Evolutionary conservation across 2,888 invertebrate genomes (phyloP).

Genomic region (Chromoteleia sp.): DNA sequence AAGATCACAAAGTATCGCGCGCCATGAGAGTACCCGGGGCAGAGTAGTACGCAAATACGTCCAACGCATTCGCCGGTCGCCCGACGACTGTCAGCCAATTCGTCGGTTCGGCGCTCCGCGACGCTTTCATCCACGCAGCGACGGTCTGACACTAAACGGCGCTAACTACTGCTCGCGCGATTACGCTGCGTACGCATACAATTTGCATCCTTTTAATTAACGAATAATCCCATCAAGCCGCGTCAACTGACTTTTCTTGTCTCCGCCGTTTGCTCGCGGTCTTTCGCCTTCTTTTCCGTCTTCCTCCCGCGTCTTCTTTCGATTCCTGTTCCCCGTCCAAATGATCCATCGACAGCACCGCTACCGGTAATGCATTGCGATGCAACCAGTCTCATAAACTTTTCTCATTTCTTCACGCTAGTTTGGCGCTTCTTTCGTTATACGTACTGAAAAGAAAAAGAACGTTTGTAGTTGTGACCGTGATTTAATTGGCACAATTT

Average conservation of each 20-base stretch:
- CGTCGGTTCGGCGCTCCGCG: slow-evolving; percentile 30
- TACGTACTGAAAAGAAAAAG: too few relatives aligned
- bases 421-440: too few relatives aligned
- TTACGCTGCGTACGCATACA: slow-evolving; percentile 34
- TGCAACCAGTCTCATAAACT: too few relatives aligned
- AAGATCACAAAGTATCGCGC: slow-evolving; percentile 32
- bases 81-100: slow-evolving; percentile 73
- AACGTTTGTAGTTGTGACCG: too few relatives aligned
- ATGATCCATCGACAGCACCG: too few relatives aligned
- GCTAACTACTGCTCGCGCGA: slow-evolving; percentile 68
- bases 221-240: slow-evolving; percentile 33
- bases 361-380: too few relatives aligned
- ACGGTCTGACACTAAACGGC: slow-evolving; percentile 71
- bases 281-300: too few relatives aligned
- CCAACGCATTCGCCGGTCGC: slow-evolving; percentile 72
- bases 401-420: too few relatives aligned
- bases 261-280: too few relatives aligned
- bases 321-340: neutral
- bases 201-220: slow-evolving; percentile 50
- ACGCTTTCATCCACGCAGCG: slow-evolving; percentile 56
- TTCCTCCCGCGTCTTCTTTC: neutral
- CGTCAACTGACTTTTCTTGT: slow-evolving; percentile 27
- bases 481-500: too few relatives aligned
- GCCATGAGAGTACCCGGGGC: slow-evolving; percentile 46
- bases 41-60: slow-evolving; percentile 56